These are phyloP conservation scores for Pogonomyrmex californicus DNA, from an alignment of 1,140 invertebrate genomes.

Conservation along the genomic window DNA sequence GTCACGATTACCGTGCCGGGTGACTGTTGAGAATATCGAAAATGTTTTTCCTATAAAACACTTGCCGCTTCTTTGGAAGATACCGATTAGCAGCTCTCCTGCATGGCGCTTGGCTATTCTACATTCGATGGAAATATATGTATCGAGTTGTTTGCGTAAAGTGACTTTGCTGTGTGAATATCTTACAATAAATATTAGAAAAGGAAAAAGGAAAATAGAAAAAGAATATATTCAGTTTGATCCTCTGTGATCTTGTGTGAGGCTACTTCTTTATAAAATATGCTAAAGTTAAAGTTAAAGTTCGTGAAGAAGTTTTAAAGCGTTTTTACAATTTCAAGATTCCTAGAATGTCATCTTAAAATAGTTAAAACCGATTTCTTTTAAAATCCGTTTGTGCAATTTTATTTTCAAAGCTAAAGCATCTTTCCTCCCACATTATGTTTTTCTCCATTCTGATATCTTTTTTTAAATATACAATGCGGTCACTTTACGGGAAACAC, in stretches of 20 bases:
- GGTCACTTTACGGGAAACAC: constrained; percentile 48
- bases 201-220: neutral
- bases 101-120: constrained; percentile 76
- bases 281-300: neutral
- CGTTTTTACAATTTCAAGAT: neutral
- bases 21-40: neutral
- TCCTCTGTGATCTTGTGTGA: too few species aligned
- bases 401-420: constrained; percentile 5
- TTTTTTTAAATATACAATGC: constrained; percentile 44
- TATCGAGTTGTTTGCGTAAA: constrained; percentile 48
- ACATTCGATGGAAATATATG: constrained; percentile 49
- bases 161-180: constrained; percentile 8
- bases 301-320: neutral
- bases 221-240: neutral
- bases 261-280: neutral
- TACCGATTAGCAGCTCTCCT: constrained; percentile 63
- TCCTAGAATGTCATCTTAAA: constrained; percentile 16
- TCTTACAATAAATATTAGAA: neutral
- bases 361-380: constrained; percentile 16
- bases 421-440: neutral
- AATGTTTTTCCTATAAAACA: neutral
- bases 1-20: neutral
- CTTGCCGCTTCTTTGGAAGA: constrained; percentile 19
- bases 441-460: neutral
- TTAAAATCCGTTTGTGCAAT: constrained; percentile 21